Evolutionary conservation across 2,888 invertebrate genomes (phyloP).

Genomic region (Trissolcus japonicus): DNA sequence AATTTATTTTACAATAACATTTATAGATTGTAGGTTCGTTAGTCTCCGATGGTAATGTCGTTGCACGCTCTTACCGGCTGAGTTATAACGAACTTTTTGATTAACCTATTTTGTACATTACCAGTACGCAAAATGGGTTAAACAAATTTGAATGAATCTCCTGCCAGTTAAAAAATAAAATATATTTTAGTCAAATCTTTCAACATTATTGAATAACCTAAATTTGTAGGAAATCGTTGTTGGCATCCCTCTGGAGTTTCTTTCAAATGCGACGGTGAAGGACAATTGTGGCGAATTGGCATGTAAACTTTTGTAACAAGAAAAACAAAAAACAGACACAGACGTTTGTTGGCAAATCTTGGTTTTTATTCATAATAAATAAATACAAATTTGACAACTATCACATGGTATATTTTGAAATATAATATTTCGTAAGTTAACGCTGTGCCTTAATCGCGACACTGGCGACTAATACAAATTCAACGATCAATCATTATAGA

Average conservation of each 20-base stretch:
- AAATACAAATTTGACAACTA: constrained; percentile 33
- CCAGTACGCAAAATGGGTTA: too few relatives aligned
- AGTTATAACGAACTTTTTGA: too few relatives aligned
- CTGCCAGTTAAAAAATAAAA: too few relatives aligned
- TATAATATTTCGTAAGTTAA: constrained; percentile 10
- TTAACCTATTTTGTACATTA: too few relatives aligned
- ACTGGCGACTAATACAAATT: background rate
- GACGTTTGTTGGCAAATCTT: constrained; percentile 12
- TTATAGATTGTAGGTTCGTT: too few relatives aligned
- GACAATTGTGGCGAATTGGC: background rate
- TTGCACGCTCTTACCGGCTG: too few relatives aligned
- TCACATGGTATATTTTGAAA: constrained; percentile 17
- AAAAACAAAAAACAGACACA: background rate
- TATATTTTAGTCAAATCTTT: too few relatives aligned
- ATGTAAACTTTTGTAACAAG: background rate
- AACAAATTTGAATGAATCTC: too few relatives aligned
- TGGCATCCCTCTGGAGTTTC: constrained; percentile 16
- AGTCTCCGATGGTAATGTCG: too few relatives aligned
- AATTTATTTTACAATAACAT: too few relatives aligned
- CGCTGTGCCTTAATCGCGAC: background rate
- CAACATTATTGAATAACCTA: too few relatives aligned
- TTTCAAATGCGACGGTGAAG: constrained; percentile 14
- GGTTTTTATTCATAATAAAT: constrained; percentile 28
- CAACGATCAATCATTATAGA: constrained; percentile 21
- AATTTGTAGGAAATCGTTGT: constrained; percentile 20